Percentiles rank a stretch among this genome's conserved stretches.
Evolutionary conservation across 92 coral and sea anemone genomes (phyloP).

Genomic region (Epizoanthus illoricatus): DNA sequence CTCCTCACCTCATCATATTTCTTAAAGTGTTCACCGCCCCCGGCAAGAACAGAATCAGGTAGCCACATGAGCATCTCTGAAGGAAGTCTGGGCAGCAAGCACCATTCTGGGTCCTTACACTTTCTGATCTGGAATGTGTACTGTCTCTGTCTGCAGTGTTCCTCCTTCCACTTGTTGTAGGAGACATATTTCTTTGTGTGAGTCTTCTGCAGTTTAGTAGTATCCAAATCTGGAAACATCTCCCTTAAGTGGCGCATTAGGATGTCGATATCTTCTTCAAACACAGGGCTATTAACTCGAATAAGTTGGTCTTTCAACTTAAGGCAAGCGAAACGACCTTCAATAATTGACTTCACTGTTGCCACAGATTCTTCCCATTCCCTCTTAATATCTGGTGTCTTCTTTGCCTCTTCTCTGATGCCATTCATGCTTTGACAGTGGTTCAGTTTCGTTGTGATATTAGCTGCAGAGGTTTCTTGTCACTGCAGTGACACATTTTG

Average conservation of each 20-base stretch:
- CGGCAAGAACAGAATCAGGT: conserved; percentile 56
- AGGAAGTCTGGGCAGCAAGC: conserved; percentile 39
- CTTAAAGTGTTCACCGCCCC: conserved; percentile 43
- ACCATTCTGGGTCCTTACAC: conserved; percentile 41
- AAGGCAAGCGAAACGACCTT: conserved; percentile 29
- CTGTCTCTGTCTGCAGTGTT: conserved; percentile 50
- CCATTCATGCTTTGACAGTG: conserved; percentile 14
- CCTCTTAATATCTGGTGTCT: conserved; percentile 20
- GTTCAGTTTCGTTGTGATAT: conserved; percentile 29
- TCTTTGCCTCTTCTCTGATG: conserved; percentile 25
- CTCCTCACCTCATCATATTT: conserved; percentile 7
- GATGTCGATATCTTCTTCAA: conserved; percentile 30
- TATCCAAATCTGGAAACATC: conserved; percentile 39
- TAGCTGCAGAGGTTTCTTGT: conserved; percentile 22
- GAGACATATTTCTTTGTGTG: conserved; percentile 31
- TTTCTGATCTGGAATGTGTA: conserved; percentile 57
- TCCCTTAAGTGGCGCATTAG: conserved; percentile 14
- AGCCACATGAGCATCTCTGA: conserved; percentile 45
- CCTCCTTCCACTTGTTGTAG: conserved; percentile 39
- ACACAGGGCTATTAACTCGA: conserved; percentile 24
- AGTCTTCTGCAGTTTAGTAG: conserved; percentile 28
- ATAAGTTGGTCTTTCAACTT: conserved; percentile 35
- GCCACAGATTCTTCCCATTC: conserved; percentile 36
- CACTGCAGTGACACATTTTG: conserved; percentile 44
- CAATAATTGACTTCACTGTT: conserved; percentile 33